A percentile compares a stretch with the other conserved stretches of the same genome.
These are phyloP conservation scores for Antechinus stuartii DNA, from an alignment of 2,113 vertebrate genomes.

Conservation along the genomic window DNA sequence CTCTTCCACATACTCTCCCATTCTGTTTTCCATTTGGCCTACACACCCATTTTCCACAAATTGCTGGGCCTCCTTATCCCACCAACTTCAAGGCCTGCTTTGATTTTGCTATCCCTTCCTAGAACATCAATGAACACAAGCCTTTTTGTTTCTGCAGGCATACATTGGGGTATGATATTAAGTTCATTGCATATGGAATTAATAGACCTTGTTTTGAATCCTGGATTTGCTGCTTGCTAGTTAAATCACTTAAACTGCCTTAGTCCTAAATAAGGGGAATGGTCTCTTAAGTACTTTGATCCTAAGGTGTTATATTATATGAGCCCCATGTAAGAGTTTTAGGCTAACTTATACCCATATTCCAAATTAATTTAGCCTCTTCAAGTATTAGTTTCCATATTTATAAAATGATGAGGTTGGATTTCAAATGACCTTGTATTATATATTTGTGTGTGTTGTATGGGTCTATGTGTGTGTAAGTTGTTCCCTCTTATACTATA, in stretches of 20 bases:
- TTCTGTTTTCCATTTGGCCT: neutral
- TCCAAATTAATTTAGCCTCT: neutral
- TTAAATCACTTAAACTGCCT: neutral
- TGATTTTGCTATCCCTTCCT: accelerated
- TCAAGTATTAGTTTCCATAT: neutral
- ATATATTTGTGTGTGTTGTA: neutral
- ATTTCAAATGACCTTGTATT: neutral
- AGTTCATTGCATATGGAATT: neutral
- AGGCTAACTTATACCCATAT: neutral
- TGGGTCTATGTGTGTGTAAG: neutral
- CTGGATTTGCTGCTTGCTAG: neutral
- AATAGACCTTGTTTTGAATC: neutral
- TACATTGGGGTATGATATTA: neutral
- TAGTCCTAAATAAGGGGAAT: neutral
- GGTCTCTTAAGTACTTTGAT: neutral
- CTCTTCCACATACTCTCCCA: neutral
- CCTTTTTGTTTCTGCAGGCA: neutral
- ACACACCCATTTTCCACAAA: neutral
- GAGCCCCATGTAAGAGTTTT: neutral
- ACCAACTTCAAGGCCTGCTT: neutral
- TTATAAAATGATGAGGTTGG: neutral
- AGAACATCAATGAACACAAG: neutral
- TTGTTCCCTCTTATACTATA: neutral
- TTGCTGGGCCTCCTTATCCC: neutral
- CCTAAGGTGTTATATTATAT: neutral